Evolutionary conservation across 1,140 invertebrate species (phyloP).

Genomic region (Aleiodes sp.): DNA sequence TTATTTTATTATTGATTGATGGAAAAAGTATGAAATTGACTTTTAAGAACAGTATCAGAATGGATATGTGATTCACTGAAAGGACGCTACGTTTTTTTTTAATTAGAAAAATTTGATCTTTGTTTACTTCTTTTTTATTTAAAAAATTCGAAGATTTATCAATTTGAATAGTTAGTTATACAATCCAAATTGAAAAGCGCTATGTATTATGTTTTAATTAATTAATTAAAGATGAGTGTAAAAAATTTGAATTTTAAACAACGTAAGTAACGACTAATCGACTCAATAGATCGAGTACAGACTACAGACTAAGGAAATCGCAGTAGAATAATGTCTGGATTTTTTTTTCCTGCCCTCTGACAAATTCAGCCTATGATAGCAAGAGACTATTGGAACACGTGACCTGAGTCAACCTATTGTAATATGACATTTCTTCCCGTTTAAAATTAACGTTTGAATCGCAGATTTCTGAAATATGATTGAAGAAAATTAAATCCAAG

Average conservation of each 20-base stretch:
- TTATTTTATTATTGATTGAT: not conserved
- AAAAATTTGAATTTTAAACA: not conserved
- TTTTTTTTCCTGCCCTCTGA: not conserved
- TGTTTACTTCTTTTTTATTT: too few species aligned
- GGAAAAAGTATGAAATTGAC: not conserved
- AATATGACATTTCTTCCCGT: not conserved
- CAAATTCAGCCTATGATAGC: not conserved
- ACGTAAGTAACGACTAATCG: not conserved
- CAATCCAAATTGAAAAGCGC: not conserved
- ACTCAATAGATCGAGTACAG: not conserved
- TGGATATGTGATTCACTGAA: not conserved
- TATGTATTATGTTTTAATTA: not conserved
- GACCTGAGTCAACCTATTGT: not conserved
- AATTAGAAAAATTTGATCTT: too few species aligned
- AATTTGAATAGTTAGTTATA: not conserved
- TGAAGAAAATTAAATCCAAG: too few species aligned
- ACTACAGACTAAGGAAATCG: not conserved
- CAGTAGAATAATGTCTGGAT: not conserved
- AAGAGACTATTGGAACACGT: not conserved
- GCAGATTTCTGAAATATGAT: too few species aligned
- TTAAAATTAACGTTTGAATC: not conserved
- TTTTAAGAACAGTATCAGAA: not conserved
- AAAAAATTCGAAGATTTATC: too few species aligned
- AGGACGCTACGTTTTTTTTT: constrained; percentile 9
- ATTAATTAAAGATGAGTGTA: not conserved